Evolutionary conservation across 2,797 vertebrate genomes (phyloP).

Genomic region (Rhinogobio ventralis): DNA sequence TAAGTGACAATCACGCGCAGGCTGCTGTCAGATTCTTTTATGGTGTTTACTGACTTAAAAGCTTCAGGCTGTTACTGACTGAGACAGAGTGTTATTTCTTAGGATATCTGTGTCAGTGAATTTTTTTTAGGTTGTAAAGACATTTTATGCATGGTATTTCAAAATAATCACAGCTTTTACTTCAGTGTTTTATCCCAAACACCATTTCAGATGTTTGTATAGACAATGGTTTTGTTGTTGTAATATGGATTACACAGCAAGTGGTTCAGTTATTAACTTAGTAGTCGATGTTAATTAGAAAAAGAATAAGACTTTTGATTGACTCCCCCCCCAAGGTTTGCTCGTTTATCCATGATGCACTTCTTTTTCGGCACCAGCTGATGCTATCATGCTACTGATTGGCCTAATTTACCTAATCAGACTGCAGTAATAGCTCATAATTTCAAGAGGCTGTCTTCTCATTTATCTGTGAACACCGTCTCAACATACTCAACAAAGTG

Average conservation of each 20-base stretch:
- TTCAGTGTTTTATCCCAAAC: constrained; percentile 4
- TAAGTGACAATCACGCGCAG: constrained; percentile 2
- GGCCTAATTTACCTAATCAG: constrained; percentile 64
- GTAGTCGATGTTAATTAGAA: background rate
- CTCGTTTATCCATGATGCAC: background rate
- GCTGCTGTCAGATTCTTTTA: constrained; percentile 11
- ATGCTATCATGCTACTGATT: constrained; percentile 58
- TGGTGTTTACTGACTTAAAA: background rate
- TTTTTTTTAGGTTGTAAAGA: background rate
- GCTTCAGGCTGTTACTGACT: constrained; percentile 4
- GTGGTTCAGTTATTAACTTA: constrained; percentile 9
- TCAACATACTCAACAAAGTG: background rate
- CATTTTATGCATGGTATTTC: background rate
- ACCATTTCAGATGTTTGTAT: constrained; percentile 4
- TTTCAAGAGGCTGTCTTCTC: constrained; percentile 18
- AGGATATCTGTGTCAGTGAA: background rate
- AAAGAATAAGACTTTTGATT: background rate
- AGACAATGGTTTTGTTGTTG: background rate
- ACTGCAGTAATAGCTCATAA: constrained; percentile 43
- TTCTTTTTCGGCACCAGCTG: constrained; percentile 50
- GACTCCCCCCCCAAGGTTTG: background rate
- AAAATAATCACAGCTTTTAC: constrained; percentile 1
- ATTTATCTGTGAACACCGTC: background rate
- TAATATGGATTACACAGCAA: constrained; percentile 4
- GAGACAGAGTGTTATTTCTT: background rate